Base-by-base conservation (phyloP, 2,888 invertebrate species). In the Drosophila lacicola region DNA sequence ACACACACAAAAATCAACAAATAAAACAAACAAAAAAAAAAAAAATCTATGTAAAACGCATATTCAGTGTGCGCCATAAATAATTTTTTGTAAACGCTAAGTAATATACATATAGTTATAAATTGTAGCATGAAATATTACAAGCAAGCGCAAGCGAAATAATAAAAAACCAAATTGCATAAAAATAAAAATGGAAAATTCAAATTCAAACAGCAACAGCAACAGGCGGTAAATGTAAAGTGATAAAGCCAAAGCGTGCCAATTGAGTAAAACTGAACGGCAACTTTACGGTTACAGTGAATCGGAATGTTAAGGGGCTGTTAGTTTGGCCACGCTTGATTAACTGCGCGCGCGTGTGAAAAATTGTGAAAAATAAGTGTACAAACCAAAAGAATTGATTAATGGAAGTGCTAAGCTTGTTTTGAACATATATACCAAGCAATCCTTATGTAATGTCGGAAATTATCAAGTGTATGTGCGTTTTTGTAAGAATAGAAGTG, bases 81-180 rank as follows among this genome's bases (percentile, higher is more conserved):
- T 60, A 68, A 71, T 88, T 82, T 81, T 88, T 82, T 82, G 70
- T 82, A 88, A 85, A 51, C 70, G 62, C 65, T 87, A 88, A 80
- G 66, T 67, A 75, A 74, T 60, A 56, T 67, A 78, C 60, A 58
- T 65, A 63, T 80, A 82, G 89, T 73, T 65, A 65, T 82, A 82
- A 88, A 88, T 88, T 86, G 74, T 82, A 82, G 88, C 86, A 79
- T 73, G 76, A 88, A 85, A 88, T 88, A 82, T 88, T 82, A 70
- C 63, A 77, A 68, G 53, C 45, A 64, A 68, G 64, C 65, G 69
- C 67, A 79, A 78, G 55, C 54, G 58, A 73, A 70, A 45, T 53
- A 70, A 70, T 76, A 78, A 80, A 62, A 62, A 68, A 6, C 29
- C 37, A 49, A 78, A 69, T 67, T 69, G 68, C 64, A 61, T 69